Evolutionary conservation across 2,113 vertebrate genomes (phyloP).

Genomic region (Oryzias melastigma): DNA sequence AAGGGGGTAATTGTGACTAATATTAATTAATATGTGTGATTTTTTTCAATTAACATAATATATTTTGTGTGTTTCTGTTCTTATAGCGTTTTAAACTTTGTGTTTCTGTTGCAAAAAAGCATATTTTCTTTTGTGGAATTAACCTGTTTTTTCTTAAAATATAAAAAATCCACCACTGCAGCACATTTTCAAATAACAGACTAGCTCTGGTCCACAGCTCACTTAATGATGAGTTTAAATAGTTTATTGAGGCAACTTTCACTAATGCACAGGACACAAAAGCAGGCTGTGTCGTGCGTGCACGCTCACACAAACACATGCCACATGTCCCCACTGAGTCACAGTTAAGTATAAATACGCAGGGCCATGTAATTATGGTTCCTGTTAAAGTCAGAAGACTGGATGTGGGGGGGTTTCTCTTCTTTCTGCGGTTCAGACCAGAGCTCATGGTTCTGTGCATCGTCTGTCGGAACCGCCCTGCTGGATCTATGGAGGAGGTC

Average conservation of each 20-base stretch:
- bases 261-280: slow-evolving; percentile 37
- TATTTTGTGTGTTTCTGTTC: too few relatives aligned
- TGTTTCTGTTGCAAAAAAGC: neutral
- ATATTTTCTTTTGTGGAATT: neutral
- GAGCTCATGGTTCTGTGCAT: slow-evolving; percentile 8
- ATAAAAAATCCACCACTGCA: neutral
- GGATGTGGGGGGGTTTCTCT: slow-evolving; percentile 37
- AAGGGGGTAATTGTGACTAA: too few relatives aligned
- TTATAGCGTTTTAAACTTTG: too few relatives aligned
- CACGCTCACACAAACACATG: slow-evolving; percentile 36
- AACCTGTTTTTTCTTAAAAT: neutral
- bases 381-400: slow-evolving; percentile 54
- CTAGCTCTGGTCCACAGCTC: neutral
- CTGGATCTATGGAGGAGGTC: slow-evolving; percentile 26
- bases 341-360: slow-evolving; percentile 67
- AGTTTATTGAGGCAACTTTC: slow-evolving; percentile 45
- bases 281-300: slow-evolving; percentile 1
- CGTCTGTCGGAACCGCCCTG: slow-evolving; percentile 44
- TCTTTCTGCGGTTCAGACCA: slow-evolving; percentile 42
- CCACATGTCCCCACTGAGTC: slow-evolving; percentile 63
- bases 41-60: too few relatives aligned
- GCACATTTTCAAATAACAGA: neutral
- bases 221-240: slow-evolving; percentile 17
- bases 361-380: slow-evolving; percentile 66
- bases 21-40: too few relatives aligned